A percentile compares a stretch with the other conserved stretches of the same genome.
Evolutionary conservation across 2,888 invertebrate species (phyloP).

Genomic region (Criorhina ranunculi): DNA sequence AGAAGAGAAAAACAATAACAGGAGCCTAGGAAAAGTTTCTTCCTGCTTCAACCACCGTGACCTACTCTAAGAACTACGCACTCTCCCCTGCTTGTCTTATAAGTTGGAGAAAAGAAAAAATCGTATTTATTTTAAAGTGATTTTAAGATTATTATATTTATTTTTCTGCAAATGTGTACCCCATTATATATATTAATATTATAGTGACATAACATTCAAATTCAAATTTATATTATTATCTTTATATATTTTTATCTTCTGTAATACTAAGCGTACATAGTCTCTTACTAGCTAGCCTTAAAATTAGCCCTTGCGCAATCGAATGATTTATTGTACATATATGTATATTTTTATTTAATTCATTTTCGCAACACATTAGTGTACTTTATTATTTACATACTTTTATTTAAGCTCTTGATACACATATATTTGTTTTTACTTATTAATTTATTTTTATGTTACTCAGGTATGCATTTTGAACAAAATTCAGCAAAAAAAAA

Average conservation of each 20-base stretch:
- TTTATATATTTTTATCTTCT: conserved; percentile 21
- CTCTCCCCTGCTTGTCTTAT: no score
- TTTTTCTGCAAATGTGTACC: conserved; percentile 54
- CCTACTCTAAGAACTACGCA: no score
- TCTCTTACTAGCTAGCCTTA: conserved; percentile 51
- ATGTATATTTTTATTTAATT: conserved; percentile 2
- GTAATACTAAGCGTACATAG: conserved; percentile 65
- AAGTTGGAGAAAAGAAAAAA: background rate
- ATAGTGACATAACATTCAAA: conserved; percentile 46
- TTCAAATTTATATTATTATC: conserved; percentile 47
- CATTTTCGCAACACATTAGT: background rate
- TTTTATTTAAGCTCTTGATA: background rate
- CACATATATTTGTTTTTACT: background rate
- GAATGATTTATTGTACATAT: background rate
- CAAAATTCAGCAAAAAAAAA: conserved; percentile 45
- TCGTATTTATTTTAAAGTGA: background rate
- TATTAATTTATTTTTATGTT: conserved; percentile 26
- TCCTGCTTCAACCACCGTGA: no score
- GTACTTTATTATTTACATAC: conserved; percentile 8
- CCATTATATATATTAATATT: conserved; percentile 22
- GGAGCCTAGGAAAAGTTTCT: no score
- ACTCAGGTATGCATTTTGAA: conserved; percentile 55
- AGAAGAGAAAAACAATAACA: no score
- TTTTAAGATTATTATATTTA: conserved; percentile 32
- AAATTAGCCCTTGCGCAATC: conserved; percentile 5